Evolutionary conservation across 1,140 invertebrate genomes (phyloP).

Genomic region (Mycetomoellerius zeteki): DNA sequence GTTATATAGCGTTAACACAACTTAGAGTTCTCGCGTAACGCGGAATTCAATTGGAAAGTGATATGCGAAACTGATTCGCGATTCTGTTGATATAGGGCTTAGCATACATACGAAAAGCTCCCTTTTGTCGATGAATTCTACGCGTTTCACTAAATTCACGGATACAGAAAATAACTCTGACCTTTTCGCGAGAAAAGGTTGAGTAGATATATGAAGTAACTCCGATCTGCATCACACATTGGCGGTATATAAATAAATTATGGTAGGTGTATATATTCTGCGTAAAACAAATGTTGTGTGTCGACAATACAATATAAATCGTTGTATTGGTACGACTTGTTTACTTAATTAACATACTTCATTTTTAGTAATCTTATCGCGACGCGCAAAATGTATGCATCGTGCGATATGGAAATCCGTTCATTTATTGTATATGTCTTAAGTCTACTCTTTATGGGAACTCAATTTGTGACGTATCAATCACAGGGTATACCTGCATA

Average conservation of each 20-base stretch:
- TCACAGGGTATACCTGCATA: neutral
- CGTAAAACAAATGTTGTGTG: slow-evolving; percentile 57
- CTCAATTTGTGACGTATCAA: neutral
- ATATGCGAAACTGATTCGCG: slow-evolving; percentile 45
- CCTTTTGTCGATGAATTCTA: slow-evolving; percentile 23
- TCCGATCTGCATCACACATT: slow-evolving; percentile 32
- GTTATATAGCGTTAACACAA: slow-evolving; percentile 41
- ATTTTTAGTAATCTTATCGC: slow-evolving; percentile 13
- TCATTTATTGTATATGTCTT: slow-evolving; percentile 46
- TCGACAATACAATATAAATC: slow-evolving; percentile 24
- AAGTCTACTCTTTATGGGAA: neutral
- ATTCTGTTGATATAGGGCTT: slow-evolving; percentile 8
- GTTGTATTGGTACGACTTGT: slow-evolving; percentile 8
- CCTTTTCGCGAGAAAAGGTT: slow-evolving; percentile 51
- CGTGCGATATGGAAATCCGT: neutral
- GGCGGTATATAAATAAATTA: slow-evolving; percentile 50
- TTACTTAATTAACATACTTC: slow-evolving; percentile 38
- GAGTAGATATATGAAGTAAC: slow-evolving; percentile 38
- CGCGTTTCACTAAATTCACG: slow-evolving; percentile 50
- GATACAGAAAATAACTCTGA: slow-evolving; percentile 56
- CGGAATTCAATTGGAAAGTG: slow-evolving; percentile 20
- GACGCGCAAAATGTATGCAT: neutral
- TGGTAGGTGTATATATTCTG: slow-evolving; percentile 32
- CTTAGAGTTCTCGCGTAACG: neutral
- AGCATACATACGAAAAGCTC: neutral